Evolutionary conservation across 2,113 vertebrate genomes (phyloP).

Genomic region (Anguilla japonica): DNA sequence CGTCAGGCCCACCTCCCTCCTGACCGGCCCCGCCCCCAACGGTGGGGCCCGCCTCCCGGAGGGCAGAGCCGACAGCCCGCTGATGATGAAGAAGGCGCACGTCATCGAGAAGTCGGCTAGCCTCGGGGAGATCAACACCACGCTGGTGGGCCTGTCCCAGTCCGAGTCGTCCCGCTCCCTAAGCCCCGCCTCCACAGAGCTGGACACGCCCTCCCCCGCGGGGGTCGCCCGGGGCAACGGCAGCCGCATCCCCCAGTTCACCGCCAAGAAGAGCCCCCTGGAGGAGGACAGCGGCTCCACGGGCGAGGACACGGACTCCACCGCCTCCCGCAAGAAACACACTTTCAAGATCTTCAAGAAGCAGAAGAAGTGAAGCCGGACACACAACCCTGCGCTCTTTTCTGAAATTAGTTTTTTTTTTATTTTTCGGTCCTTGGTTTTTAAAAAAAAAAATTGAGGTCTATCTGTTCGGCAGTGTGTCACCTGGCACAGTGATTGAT

Average conservation of each 20-base stretch:
- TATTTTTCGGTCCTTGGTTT: background rate
- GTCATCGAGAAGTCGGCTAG: constrained; percentile 85
- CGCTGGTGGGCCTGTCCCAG: constrained; percentile 50
- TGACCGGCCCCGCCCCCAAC: constrained; percentile 55
- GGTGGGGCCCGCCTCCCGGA: constrained; percentile 62
- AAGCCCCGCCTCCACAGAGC: constrained; percentile 72
- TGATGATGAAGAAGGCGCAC: constrained; percentile 63
- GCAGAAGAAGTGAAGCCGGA: constrained; percentile 67
- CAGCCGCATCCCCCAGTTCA: constrained; percentile 71
- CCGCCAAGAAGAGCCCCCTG: constrained; percentile 69
- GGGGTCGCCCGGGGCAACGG: constrained; percentile 34
- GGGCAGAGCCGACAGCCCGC: constrained; percentile 66
- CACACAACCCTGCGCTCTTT: background rate
- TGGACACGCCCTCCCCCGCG: constrained; percentile 64
- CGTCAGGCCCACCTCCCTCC: constrained; percentile 57
- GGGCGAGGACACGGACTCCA: constrained; percentile 76
- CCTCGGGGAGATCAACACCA: constrained; percentile 79
- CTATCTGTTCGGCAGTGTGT: background rate
- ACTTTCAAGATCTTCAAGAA: constrained; percentile 91
- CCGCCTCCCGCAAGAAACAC: constrained; percentile 78
- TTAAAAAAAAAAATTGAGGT: too few relatives aligned
- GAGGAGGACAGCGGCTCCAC: constrained; percentile 80
- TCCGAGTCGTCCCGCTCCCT: constrained; percentile 82
- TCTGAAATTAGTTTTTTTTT: background rate
- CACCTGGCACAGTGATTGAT: background rate